A percentile compares a stretch with the other conserved stretches of the same genome.
Evolutionary conservation across 2,888 invertebrate species (phyloP).

Genomic region (Eupsilia transversa): DNA sequence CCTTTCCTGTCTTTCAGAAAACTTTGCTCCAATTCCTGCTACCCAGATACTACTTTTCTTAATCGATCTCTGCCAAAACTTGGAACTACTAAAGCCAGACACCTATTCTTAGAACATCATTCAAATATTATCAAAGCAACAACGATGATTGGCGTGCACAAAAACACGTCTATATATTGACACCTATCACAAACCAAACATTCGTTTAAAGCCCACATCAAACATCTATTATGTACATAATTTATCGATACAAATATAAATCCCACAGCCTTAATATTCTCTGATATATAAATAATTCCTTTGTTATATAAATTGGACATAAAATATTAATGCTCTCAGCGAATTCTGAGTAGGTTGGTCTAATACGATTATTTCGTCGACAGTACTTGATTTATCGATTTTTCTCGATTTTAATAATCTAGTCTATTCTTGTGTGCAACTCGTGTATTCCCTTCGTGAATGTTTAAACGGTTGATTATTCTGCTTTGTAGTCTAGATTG

Average conservation of each 20-base stretch:
- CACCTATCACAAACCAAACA: slow-evolving; percentile 28
- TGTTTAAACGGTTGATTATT: slow-evolving; percentile 45
- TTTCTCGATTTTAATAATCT: slow-evolving; percentile 35
- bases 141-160: slow-evolving; percentile 9
- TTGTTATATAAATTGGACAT: slow-evolving; percentile 52
- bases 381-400: slow-evolving; percentile 56
- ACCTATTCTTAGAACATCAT: slow-evolving; percentile 5
- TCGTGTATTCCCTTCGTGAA: slow-evolving; percentile 43
- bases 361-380: slow-evolving; percentile 51
- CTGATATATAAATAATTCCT: slow-evolving; percentile 40
- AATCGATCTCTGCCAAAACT: slow-evolving; percentile 13
- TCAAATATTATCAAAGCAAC: slow-evolving; percentile 24
- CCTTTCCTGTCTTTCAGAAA: background rate
- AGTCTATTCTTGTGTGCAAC: slow-evolving; percentile 56
- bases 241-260: slow-evolving; percentile 45
- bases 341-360: slow-evolving; percentile 27
- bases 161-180: slow-evolving; percentile 20
- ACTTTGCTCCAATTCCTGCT: background rate
- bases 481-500: slow-evolving; percentile 46
- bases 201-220: slow-evolving; percentile 30
- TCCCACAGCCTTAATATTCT: slow-evolving; percentile 32
- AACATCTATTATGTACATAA: slow-evolving; percentile 44
- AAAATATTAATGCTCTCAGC: slow-evolving; percentile 44
- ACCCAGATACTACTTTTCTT: slow-evolving; percentile 15
- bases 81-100: background rate